phyloP scores from a whole-genome alignment of 1,140 invertebrate species.

The Drosophila insularis region DNA sequence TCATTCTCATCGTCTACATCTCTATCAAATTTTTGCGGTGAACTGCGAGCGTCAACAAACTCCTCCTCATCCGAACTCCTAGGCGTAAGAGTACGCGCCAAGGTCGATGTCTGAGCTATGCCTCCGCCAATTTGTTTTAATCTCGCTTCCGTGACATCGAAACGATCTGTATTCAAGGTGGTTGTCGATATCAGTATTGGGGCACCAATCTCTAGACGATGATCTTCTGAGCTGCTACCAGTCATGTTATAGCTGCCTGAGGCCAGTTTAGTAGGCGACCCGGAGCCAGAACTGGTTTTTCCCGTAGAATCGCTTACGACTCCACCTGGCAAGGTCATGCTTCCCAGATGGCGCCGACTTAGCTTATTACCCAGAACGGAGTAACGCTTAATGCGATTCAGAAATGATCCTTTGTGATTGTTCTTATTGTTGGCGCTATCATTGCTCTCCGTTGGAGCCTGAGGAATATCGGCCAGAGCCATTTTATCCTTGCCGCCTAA shows the following conservation, averaged over 20 bases:
- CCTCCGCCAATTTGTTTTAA: slow-evolving; percentile 74
- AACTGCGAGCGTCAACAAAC: slow-evolving; percentile 66
- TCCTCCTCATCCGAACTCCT: slow-evolving; percentile 76
- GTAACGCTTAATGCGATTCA: slow-evolving; percentile 78
- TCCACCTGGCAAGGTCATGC: slow-evolving; percentile 39
- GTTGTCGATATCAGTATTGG: slow-evolving; percentile 81
- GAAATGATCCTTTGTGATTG: slow-evolving; percentile 38
- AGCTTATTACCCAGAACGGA: slow-evolving; percentile 73
- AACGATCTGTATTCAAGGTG: slow-evolving; percentile 74
- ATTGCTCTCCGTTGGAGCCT: slow-evolving; percentile 32
- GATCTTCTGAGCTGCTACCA: slow-evolving; percentile 76
- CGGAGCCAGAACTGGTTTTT: slow-evolving; percentile 28
- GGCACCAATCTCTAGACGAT: slow-evolving; percentile 77
- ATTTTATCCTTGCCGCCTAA: slow-evolving; percentile 61
- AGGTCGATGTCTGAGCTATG: slow-evolving; percentile 62
- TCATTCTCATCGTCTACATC: neutral
- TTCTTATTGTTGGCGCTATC: slow-evolving; percentile 36
- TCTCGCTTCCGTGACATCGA: slow-evolving; percentile 72
- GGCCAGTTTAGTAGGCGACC: slow-evolving; percentile 57
- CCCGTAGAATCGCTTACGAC: neutral
- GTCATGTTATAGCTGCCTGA: slow-evolving; percentile 81
- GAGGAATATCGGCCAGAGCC: slow-evolving; percentile 46
- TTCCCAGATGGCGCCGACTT: slow-evolving; percentile 61
- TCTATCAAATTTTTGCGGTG: slow-evolving; percentile 39
- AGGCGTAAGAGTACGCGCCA: slow-evolving; percentile 59